Base-by-base conservation (phyloP, 2,797 vertebrate genomes). In the Clarias platycephalus region DNA sequence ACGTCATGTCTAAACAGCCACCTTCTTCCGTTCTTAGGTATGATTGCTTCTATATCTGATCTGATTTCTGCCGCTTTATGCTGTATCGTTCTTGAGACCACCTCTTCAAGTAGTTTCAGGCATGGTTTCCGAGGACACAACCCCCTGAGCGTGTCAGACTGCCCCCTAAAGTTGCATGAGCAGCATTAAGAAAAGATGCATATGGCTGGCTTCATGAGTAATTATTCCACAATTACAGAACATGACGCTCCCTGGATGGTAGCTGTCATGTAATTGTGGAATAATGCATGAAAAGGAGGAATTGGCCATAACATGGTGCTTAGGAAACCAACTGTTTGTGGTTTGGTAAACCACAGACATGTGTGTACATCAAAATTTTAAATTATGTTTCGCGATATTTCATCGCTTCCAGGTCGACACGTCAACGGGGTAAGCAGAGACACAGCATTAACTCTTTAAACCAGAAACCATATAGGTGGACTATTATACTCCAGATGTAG, bases 401-500 rank as follows among this genome's bases (percentile, higher is more conserved):
- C 49, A 76, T 57, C 31, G 53, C 3, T 34, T 58, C 75, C 34
- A 40, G 60, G 34, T 44, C 60, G 26, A 28, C 10, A 49, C n/a
- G 49, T 44, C 64, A 26, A 28, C 0, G 15, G 44, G 16, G n/a
- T 64, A 72, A 63, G 26, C 37, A 68, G 37, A 62, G 26, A 53
- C 8, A 66, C 63, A 79, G 13, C n/a, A 53, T 22, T 66, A 63
- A 80, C 63, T 53, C 10, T 31, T 22, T 28, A 28, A n/a, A 22
- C n/a, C 40, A 53, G 37, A 44, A 79, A 28, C 58, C 58, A 79
- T 66, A 80, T 66, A 66, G 78, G n/a, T 66, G 9, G 78, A 28
- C 37, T 81, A 62, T 44, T 81, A 78, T 60, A 49, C 55, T 22
- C 15, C 28, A 68, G 74, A 31, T 60, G 68, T 74, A 83, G 28